A percentile compares a stretch with the other conserved stretches of the same genome.
These are phyloP conservation scores for Dasyprocta punctata DNA, from an alignment of 2,113 vertebrate species.

Conservation along the genomic window DNA sequence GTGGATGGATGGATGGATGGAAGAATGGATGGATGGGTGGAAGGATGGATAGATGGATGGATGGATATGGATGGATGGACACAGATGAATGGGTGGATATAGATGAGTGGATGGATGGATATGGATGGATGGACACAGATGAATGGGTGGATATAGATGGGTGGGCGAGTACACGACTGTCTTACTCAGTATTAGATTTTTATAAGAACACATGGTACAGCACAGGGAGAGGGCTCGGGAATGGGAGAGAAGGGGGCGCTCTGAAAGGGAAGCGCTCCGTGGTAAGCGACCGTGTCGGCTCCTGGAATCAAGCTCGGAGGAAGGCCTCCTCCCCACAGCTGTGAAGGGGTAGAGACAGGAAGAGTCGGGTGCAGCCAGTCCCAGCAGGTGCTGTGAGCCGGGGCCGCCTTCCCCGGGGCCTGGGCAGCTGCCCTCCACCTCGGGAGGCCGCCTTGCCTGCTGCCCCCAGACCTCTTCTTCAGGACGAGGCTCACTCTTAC, in stretches of 20 bases:
- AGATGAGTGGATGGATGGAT: background rate
- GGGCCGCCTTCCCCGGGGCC: no score
- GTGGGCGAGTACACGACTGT: background rate
- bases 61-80: background rate
- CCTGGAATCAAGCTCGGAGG: background rate
- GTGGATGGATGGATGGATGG: background rate
- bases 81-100: background rate
- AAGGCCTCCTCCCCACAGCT: no score
- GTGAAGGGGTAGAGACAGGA: accelerated
- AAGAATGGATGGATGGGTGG: no score
- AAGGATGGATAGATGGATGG: background rate
- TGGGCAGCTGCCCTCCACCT: accelerated
- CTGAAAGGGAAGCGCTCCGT: background rate
- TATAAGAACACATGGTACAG: background rate
- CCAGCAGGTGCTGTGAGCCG: accelerated
- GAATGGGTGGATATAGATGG: no score
- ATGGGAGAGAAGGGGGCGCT: accelerated
- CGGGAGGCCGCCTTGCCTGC: background rate
- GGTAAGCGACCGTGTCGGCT: background rate
- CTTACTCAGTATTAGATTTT: background rate
- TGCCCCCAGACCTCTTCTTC: background rate
- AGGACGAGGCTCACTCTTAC: no score
- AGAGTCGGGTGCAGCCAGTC: background rate
- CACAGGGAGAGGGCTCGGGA: background rate
- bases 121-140: background rate